These are phyloP conservation scores for Galaxea fascicularis DNA, from an alignment of 92 coral and sea anemone species.

Conservation along the genomic window DNA sequence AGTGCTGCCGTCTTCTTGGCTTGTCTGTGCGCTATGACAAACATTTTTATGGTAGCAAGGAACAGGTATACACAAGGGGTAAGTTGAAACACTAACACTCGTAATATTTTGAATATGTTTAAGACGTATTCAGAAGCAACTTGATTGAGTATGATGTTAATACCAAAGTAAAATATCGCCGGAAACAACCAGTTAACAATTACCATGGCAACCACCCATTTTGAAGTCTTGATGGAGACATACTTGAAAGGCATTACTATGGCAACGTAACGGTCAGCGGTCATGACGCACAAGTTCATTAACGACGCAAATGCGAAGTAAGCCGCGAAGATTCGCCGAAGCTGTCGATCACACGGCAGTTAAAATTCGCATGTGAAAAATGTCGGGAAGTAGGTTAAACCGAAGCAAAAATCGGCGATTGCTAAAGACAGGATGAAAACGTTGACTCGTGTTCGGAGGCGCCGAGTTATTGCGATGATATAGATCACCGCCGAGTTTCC, in stretches of 20 bases:
- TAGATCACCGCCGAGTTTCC: slow-evolving; percentile 27
- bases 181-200: slow-evolving; percentile 15
- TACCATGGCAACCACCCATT: slow-evolving; percentile 21
- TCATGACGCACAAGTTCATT: slow-evolving; percentile 29
- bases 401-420: slow-evolving; percentile 7
- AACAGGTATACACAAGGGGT: neutral
- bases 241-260: slow-evolving; percentile 41
- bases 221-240: neutral
- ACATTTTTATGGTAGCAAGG: slow-evolving; percentile 1
- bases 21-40: slow-evolving; percentile 24
- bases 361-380: slow-evolving; percentile 17
- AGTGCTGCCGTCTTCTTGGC: neutral
- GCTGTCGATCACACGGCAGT: slow-evolving; percentile 11
- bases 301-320: slow-evolving; percentile 24
- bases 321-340: slow-evolving; percentile 18
- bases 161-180: neutral
- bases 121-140: neutral
- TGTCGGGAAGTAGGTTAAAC: slow-evolving; percentile 4
- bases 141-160: neutral
- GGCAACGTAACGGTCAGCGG: slow-evolving; percentile 33
- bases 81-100: neutral
- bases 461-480: slow-evolving; percentile 1
- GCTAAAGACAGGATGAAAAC: slow-evolving; percentile 17
- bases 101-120: neutral
- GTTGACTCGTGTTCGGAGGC: slow-evolving; percentile 22